A percentile compares a stretch with the other conserved stretches of the same genome.
These are phyloP conservation scores for Pelodiscus sinensis DNA, from an alignment of 2,113 vertebrate genomes.

Conservation along the genomic window DNA sequence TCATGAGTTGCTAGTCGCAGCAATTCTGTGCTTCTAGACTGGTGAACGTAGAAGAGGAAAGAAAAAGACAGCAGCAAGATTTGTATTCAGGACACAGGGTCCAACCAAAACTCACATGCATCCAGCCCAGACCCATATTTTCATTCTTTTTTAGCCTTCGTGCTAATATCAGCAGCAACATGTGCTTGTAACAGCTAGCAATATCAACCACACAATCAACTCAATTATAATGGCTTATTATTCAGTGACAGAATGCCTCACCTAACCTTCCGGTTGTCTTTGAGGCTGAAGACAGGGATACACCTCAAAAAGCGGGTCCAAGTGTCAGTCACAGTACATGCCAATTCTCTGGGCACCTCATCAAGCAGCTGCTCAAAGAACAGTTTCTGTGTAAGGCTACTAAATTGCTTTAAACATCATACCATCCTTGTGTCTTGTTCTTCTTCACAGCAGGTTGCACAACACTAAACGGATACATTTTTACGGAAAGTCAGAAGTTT, in stretches of 20 bases:
- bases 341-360: neutral
- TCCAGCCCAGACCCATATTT: neutral
- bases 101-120: neutral
- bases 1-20: conserved; percentile 10
- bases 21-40: neutral
- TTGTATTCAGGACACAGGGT: neutral
- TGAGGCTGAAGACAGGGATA: rapidly evolving
- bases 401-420: neutral
- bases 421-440: neutral
- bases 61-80: neutral
- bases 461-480: neutral
- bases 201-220: neutral
- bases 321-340: rapidly evolving
- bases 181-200: neutral
- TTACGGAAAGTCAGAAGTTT: neutral
- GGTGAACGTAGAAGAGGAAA: neutral
- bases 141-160: neutral
- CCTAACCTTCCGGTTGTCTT: neutral
- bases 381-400: neutral
- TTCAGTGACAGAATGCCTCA: neutral
- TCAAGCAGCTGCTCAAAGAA: neutral
- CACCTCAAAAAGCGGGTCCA: neutral
- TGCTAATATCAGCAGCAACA: neutral
- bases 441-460: neutral
- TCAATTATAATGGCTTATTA: neutral